A percentile compares a stretch with the other conserved stretches of the same genome.
These are phyloP conservation scores for Drosophila tripunctata DNA, from an alignment of 2,888 invertebrate genomes.

Conservation along the genomic window DNA sequence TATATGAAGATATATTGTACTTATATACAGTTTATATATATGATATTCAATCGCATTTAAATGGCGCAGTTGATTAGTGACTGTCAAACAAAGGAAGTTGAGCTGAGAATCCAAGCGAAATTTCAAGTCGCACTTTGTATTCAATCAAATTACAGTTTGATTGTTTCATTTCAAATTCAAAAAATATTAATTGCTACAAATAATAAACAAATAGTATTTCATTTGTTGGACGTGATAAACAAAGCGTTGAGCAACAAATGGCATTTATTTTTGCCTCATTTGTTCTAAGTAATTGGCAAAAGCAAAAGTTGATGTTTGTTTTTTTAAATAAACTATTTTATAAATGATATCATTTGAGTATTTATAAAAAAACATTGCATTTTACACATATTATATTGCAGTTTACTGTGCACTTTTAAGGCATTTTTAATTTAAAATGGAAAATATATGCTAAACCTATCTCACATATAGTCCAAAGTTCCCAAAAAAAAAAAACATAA, in stretches of 20 bases:
- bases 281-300: background rate
- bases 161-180: slow-evolving; percentile 3
- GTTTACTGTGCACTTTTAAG: background rate
- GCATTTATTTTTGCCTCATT: slow-evolving; percentile 1
- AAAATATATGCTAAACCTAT: too few relatives aligned
- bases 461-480: slow-evolving; percentile 36
- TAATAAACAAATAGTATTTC: slow-evolving; percentile 17
- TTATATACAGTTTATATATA: slow-evolving; percentile 9
- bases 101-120: background rate
- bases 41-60: slow-evolving; percentile 27
- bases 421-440: too few relatives aligned
- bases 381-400: background rate
- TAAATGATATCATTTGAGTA: too few relatives aligned
- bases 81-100: slow-evolving; percentile 51
- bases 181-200: background rate
- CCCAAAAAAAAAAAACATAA: background rate
- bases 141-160: slow-evolving; percentile 29
- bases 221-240: slow-evolving; percentile 14
- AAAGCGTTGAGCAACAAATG: background rate
- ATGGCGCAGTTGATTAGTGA: slow-evolving; percentile 60
- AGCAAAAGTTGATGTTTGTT: background rate
- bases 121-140: slow-evolving; percentile 33
- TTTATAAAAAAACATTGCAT: too few relatives aligned
- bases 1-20: background rate
- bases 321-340: too few relatives aligned